Evolutionary conservation across 2,113 vertebrate genomes (phyloP).

Genomic region (Heptranchias perlo): DNA sequence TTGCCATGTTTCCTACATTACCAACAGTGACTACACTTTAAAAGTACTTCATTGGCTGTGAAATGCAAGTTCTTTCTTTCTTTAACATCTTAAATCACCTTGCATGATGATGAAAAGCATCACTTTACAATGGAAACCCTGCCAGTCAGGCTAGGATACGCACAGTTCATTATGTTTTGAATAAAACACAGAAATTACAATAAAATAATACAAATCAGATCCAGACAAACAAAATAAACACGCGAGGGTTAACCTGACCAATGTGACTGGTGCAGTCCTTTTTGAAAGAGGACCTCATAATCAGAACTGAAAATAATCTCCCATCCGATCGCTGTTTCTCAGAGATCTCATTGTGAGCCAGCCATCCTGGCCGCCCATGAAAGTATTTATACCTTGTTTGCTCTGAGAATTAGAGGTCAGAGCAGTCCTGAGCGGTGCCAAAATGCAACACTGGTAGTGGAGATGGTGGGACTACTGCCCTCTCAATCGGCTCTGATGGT

Average conservation of each 20-base stretch:
- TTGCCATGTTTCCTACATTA: not conserved
- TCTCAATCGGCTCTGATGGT: too few relatives aligned
- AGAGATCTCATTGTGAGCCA: not conserved
- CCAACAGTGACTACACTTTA: not conserved
- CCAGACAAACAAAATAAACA: not conserved
- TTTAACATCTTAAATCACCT: not conserved
- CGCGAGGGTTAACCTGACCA: not conserved
- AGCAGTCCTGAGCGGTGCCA: not conserved
- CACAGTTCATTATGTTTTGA: not conserved
- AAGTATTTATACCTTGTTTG: not conserved
- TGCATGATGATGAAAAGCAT: not conserved
- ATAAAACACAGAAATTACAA: not conserved
- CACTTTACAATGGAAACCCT: too few relatives aligned
- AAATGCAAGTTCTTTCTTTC: not conserved
- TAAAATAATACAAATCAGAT: not conserved
- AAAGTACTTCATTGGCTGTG: not conserved
- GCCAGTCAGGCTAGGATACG: not conserved
- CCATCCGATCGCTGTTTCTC: not conserved
- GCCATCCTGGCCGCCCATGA: not conserved
- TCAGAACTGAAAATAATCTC: not conserved
- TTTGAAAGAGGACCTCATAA: not conserved
- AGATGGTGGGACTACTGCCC: not conserved
- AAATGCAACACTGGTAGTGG: not conserved
- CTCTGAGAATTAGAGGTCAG: not conserved
- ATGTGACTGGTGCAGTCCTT: not conserved